Conservation (phyloP, 2,113 vertebrate species). For the Puntigrus tetrazona region DNA sequence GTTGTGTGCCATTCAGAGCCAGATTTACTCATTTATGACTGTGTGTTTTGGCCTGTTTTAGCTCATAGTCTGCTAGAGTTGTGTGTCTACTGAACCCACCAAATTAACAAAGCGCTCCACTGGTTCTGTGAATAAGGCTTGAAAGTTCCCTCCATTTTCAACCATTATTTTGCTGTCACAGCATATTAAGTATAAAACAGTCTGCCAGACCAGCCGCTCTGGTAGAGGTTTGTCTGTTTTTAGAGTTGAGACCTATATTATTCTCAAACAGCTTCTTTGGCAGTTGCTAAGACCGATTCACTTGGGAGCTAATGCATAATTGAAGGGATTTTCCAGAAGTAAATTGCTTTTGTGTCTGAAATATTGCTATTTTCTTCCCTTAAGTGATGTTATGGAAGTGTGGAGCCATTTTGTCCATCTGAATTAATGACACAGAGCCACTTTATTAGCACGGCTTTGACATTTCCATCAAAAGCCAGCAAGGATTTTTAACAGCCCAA, state of each 20-base stretch:
- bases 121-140: background rate
- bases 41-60: background rate
- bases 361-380: constrained; percentile 23
- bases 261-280: constrained; percentile 34
- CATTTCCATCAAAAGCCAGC: constrained; percentile 23
- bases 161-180: constrained; percentile 17
- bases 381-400: constrained; percentile 3
- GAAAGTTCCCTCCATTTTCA: background rate
- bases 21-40: background rate
- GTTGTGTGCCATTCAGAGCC: background rate
- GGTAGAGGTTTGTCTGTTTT: constrained; percentile 24
- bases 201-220: constrained; percentile 18
- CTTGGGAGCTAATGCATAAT: constrained; percentile 13
- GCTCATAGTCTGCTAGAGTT: background rate
- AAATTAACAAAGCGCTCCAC: background rate
- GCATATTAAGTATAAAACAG: constrained; percentile 11
- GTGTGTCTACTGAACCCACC: background rate
- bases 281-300: constrained; percentile 21
- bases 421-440: background rate
- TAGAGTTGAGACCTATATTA: constrained; percentile 32
- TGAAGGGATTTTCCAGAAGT: constrained; percentile 35
- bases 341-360: constrained; percentile 21
- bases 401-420: constrained; percentile 14
- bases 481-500: constrained; percentile 37
- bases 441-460: constrained; percentile 33